Conservation (phyloP, 2,888 invertebrate genomes). For the Drosophila maculinotata region DNA sequence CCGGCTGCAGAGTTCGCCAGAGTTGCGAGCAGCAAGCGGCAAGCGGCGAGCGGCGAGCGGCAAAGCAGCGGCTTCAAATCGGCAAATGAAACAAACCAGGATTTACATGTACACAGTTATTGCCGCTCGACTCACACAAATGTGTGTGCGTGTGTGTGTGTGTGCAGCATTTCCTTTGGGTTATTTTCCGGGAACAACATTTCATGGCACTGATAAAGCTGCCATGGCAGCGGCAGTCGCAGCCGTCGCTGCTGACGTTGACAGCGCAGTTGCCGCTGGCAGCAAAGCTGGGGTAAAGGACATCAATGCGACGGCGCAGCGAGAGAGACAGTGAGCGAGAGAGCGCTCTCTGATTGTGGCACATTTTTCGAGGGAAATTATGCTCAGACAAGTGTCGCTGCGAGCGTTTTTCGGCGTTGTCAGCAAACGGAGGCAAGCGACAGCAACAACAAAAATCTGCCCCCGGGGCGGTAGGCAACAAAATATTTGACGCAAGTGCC, state of each 20-base stretch:
- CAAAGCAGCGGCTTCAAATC: constrained; percentile 68
- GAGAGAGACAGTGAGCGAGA: constrained; percentile 21
- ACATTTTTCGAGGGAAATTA: constrained; percentile 57
- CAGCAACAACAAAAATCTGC: constrained; percentile 54
- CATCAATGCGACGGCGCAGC: constrained; percentile 11
- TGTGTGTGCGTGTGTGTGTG: constrained; percentile 42
- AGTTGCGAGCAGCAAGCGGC: not conserved
- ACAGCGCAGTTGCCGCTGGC: constrained; percentile 36
- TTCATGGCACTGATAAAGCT: constrained; percentile 81
- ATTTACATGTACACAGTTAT: constrained; percentile 81
- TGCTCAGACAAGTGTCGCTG: constrained; percentile 64
- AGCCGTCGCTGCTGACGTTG: constrained; percentile 13
- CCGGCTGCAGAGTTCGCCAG: constrained; percentile 57
- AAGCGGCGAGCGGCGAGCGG: constrained; percentile 5
- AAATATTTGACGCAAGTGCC: constrained; percentile 77
- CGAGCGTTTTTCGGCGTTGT: constrained; percentile 65
- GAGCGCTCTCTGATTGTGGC: not conserved
- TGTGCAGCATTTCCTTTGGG: constrained; percentile 77
- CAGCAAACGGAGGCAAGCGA: constrained; percentile 43
- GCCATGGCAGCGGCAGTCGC: constrained; percentile 75
- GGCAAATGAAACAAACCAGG: constrained; percentile 81
- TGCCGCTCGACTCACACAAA: constrained; percentile 57
- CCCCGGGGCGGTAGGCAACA: constrained; percentile 69
- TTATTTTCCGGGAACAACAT: constrained; percentile 81
- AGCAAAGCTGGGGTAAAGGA: constrained; percentile 46